Evolutionary conservation across 1,140 invertebrate species (phyloP).

Genomic region (Pomacea maculata): DNA sequence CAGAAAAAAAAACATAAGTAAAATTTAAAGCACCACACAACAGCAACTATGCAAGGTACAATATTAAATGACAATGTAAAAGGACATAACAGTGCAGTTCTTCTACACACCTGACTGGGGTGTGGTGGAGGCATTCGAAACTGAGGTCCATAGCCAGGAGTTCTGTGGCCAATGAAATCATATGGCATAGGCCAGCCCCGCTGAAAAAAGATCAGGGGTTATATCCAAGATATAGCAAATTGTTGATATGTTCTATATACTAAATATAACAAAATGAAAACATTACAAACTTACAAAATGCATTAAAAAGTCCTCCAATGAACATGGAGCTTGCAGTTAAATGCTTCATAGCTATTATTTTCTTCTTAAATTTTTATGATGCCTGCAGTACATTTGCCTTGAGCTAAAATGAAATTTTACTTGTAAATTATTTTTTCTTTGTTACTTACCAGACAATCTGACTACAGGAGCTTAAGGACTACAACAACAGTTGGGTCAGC

Average conservation of each 20-base stretch:
- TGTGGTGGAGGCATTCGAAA: constrained; percentile 53
- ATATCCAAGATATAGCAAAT: background rate
- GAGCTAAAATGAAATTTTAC: background rate
- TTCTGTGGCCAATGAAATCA: constrained; percentile 57
- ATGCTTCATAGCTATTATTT: too few species aligned
- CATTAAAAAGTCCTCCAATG: too few species aligned
- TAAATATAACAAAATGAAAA: too few species aligned
- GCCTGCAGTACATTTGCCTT: too few species aligned
- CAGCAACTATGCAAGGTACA: too few species aligned
- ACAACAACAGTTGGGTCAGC: too few species aligned
- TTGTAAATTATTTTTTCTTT: background rate
- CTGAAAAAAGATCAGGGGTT: constrained; percentile 30
- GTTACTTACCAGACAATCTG: background rate
- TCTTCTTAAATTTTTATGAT: too few species aligned
- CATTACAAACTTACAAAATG: too few species aligned
- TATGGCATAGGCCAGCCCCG: constrained; percentile 55
- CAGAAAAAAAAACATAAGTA: background rate
- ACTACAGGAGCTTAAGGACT: background rate
- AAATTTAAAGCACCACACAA: too few species aligned
- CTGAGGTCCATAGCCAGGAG: constrained; percentile 46
- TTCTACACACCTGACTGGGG: constrained; percentile 38
- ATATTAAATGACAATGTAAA: too few species aligned
- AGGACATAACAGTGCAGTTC: background rate
- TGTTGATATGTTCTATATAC: too few species aligned
- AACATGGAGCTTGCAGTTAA: too few species aligned